phyloP scores from a whole-genome alignment of 2,888 invertebrate species.

The Drosophila histrio region DNA sequence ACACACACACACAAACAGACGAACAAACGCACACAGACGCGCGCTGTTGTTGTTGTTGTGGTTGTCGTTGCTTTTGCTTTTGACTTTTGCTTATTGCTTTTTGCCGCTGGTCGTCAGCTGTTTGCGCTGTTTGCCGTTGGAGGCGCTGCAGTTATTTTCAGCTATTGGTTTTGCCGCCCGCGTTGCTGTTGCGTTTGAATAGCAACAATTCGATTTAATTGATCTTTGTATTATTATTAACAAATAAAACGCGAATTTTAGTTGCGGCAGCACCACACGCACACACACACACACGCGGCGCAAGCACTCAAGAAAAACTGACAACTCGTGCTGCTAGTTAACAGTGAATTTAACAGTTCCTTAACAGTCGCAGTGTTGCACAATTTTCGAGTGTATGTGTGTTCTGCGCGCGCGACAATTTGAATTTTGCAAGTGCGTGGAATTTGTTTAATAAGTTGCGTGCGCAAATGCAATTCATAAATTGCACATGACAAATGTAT shows the following conservation, averaged over 20 bases:
- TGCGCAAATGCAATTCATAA: constrained; percentile 13
- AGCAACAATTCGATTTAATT: neutral
- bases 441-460: constrained; percentile 1
- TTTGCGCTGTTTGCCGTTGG: constrained; percentile 40
- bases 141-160: constrained; percentile 21
- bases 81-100: constrained; percentile 8
- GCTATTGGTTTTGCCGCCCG: constrained; percentile 15
- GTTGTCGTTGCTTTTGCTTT: constrained; percentile 16
- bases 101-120: constrained; percentile 51
- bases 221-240: constrained; percentile 32
- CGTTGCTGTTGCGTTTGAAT: constrained; percentile 22
- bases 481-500: constrained; percentile 23
- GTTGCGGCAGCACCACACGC: constrained; percentile 58
- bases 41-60: constrained; percentile 15
- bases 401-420: constrained; percentile 21
- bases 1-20: constrained; percentile 34
- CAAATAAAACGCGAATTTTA: constrained; percentile 37
- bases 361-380: constrained; percentile 47
- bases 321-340: constrained; percentile 59
- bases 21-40: constrained; percentile 23
- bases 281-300: constrained; percentile 57
- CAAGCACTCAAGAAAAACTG: constrained; percentile 60
- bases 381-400: constrained; percentile 8
- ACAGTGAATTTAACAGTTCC: constrained; percentile 45
- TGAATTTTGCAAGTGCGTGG: constrained; percentile 27